Evolutionary conservation across 2,113 vertebrate genomes (phyloP).

Genomic region (Vicugna pacos): DNA sequence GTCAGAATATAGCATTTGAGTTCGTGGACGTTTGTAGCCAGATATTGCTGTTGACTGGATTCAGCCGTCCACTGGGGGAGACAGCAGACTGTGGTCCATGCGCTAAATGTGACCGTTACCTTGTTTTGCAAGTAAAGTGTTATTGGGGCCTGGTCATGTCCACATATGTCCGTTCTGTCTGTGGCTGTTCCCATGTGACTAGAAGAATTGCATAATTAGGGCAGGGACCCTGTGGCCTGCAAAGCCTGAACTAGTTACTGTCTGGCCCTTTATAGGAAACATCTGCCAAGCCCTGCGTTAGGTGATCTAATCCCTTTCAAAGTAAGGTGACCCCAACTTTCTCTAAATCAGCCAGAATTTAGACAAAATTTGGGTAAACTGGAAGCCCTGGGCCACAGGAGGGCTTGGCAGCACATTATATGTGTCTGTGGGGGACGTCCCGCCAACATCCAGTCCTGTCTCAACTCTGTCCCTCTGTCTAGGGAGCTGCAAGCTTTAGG

Average conservation of each 20-base stretch:
- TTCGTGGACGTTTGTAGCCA: background rate
- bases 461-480: rapidly evolving
- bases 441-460: rapidly evolving
- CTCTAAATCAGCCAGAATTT: background rate
- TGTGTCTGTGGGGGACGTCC: background rate
- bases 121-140: background rate
- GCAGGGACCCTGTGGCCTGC: background rate
- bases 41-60: background rate
- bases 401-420: rapidly evolving
- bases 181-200: background rate
- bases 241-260: background rate
- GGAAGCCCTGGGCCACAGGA: background rate
- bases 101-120: background rate
- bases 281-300: background rate
- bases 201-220: background rate
- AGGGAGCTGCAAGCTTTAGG: background rate
- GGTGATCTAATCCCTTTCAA: background rate
- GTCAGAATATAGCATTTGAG: background rate
- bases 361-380: background rate
- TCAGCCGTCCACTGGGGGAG: background rate
- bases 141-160: background rate
- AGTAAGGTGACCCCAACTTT: background rate
- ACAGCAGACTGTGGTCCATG: rapidly evolving
- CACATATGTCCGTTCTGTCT: background rate
- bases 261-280: background rate